Conservation (phyloP, 2,797 vertebrate species). For the Notamacropus eugenii region DNA sequence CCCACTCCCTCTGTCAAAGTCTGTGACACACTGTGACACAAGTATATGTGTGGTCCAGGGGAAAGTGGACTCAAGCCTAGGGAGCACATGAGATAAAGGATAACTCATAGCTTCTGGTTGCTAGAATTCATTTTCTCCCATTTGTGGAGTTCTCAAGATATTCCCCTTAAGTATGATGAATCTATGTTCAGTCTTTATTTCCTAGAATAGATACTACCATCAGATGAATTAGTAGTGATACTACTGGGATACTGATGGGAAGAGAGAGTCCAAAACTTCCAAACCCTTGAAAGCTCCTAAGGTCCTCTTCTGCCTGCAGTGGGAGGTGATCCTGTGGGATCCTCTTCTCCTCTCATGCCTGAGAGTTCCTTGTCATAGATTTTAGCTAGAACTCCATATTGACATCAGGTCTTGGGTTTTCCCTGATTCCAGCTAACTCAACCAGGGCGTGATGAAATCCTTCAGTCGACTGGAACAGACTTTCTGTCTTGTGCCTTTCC, state of each 20-base stretch:
- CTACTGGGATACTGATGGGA: neutral
- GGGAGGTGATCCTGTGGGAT: neutral
- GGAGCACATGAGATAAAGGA: neutral
- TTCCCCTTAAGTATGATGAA: neutral
- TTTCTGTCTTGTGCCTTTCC: neutral
- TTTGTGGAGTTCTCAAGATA: neutral
- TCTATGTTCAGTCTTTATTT: neutral
- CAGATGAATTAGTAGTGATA: neutral
- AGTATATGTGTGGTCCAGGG: neutral
- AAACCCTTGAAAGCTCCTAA: neutral
- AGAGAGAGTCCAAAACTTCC: neutral
- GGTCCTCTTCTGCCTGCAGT: neutral
- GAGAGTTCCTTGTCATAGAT: no score
- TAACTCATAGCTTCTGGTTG: neutral
- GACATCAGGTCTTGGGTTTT: neutral
- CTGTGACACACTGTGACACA: neutral
- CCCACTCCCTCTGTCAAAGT: neutral
- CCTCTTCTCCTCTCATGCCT: neutral
- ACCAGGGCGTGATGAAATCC: neutral
- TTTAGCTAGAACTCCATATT: neutral
- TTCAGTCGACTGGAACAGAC: neutral
- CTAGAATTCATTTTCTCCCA: neutral
- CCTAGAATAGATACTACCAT: neutral
- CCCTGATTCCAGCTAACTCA: neutral
- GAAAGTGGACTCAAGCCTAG: neutral